phyloP scores from a whole-genome alignment of 2,113 vertebrate genomes.

The Nesogale talazaci region DNA sequence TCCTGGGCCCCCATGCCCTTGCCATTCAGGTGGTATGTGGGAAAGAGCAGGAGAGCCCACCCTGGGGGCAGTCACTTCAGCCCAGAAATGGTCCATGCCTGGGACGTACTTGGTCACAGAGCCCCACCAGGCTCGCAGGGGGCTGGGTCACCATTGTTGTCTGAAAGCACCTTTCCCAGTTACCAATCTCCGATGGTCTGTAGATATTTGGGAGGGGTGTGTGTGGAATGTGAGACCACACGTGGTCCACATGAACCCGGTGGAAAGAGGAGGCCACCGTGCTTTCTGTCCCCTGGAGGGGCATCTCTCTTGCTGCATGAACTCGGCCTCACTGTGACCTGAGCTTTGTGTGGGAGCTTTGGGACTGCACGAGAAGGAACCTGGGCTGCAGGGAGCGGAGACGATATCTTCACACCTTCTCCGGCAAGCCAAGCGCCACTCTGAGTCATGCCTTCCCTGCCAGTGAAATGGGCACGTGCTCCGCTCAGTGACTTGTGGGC shows the following conservation, averaged over 20 bases:
- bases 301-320: background rate
- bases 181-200: background rate
- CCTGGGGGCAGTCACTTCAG: background rate
- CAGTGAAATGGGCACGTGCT: constrained; percentile 13
- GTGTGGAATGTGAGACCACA: background rate
- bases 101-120: background rate
- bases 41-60: background rate
- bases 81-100: background rate
- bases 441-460: background rate
- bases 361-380: background rate
- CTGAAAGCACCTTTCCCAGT: background rate
- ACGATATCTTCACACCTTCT: background rate
- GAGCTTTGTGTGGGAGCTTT: constrained; percentile 14
- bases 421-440: background rate
- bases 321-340: background rate
- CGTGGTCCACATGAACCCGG: background rate
- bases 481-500: background rate
- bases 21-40: background rate
- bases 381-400: background rate
- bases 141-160: background rate
- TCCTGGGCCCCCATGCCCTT: background rate
- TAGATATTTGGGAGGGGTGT: background rate
- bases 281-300: background rate
- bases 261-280: background rate
- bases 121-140: background rate